Percentiles rank a stretch among this genome's conserved stretches.
phyloP scores from a whole-genome alignment of 2,888 invertebrate species.

The Drosophila dives region DNA sequence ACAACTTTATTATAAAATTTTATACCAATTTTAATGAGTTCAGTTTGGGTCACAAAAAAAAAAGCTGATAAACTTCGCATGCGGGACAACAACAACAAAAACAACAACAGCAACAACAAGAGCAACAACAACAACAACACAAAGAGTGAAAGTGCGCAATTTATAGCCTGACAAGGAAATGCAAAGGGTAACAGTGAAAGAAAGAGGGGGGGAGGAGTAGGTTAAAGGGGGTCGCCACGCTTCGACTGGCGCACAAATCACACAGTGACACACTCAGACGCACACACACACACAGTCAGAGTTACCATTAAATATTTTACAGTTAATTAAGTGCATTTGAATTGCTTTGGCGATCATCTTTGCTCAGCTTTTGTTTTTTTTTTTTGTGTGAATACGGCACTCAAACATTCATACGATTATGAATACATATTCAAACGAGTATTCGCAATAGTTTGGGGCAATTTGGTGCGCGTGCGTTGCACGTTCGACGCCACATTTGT shows the following conservation, averaged over 20 bases:
- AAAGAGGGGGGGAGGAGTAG: neutral
- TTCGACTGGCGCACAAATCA: slow-evolving; percentile 40
- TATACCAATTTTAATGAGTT: neutral
- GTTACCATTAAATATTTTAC: slow-evolving; percentile 29
- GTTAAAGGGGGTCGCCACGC: neutral
- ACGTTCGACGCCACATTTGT: slow-evolving; percentile 60
- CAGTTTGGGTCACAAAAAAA: neutral
- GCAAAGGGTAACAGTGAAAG: slow-evolving; percentile 8
- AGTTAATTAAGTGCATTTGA: slow-evolving; percentile 46
- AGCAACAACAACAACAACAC: slow-evolving; percentile 12
- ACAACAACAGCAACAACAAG: neutral
- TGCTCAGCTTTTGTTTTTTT: neutral
- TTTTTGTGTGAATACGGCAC: neutral
- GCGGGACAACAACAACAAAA: slow-evolving; percentile 14
- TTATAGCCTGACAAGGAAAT: slow-evolving; percentile 56
- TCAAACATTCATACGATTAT: neutral
- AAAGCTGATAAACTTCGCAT: slow-evolving; percentile 50
- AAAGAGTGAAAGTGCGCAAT: slow-evolving; percentile 61
- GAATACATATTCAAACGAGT: slow-evolving; percentile 6
- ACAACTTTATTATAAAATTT: neutral
- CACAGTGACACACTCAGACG: slow-evolving; percentile 1
- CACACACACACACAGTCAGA: neutral
- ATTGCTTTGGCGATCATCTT: slow-evolving; percentile 30
- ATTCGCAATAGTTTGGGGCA: slow-evolving; percentile 31
- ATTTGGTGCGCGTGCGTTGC: slow-evolving; percentile 72